Percentiles rank a stretch among this genome's conserved stretches.
phyloP scores from a whole-genome alignment of 1,140 invertebrate genomes.

The Temnothorax nylanderi region DNA sequence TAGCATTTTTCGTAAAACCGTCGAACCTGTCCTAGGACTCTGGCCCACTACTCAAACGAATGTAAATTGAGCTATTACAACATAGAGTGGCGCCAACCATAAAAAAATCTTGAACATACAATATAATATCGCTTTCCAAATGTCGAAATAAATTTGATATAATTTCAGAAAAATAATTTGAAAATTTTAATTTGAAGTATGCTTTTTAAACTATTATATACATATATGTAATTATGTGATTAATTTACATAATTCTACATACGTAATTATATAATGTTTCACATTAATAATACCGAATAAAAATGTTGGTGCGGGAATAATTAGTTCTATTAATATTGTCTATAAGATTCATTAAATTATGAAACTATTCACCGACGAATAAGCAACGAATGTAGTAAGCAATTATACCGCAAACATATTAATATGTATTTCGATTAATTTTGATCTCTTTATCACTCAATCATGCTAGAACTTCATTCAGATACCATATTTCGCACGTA shows the following conservation, averaged over 20 bases:
- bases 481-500: slow-evolving; percentile 8
- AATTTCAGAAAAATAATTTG: background rate
- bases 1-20: slow-evolving; percentile 68
- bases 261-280: background rate
- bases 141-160: background rate
- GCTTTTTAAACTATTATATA: background rate
- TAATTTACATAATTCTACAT: too few relatives aligned
- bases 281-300: slow-evolving; percentile 5
- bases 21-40: background rate
- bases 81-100: background rate
- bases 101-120: background rate
- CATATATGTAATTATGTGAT: background rate
- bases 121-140: background rate
- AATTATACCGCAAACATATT: slow-evolving; percentile 38
- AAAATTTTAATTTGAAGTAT: background rate
- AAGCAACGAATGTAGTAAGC: slow-evolving; percentile 1
- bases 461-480: slow-evolving; percentile 10
- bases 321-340: slow-evolving; percentile 16
- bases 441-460: slow-evolving; percentile 39
- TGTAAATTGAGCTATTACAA: slow-evolving; percentile 17
- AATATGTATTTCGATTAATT: slow-evolving; percentile 44
- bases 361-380: slow-evolving; percentile 16
- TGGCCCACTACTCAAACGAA: slow-evolving; percentile 15
- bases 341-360: slow-evolving; percentile 2
- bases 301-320: background rate